phyloP scores from a whole-genome alignment of 2,113 vertebrate species.

The Chunga burmeisteri region DNA sequence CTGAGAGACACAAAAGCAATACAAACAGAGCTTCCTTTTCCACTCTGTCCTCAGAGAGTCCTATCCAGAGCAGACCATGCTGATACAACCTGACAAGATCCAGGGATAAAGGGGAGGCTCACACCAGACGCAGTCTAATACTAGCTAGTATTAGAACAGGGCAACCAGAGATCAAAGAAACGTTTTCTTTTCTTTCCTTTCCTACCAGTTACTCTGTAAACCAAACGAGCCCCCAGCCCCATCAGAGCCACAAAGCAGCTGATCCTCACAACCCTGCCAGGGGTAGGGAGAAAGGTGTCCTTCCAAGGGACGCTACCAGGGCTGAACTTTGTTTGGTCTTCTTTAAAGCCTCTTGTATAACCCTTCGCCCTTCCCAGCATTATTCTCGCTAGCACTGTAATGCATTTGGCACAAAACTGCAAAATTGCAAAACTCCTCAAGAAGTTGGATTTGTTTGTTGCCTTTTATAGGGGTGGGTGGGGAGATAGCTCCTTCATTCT shows the following conservation, averaged over 20 bases:
- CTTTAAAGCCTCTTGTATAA: conserved; percentile 26
- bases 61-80: conserved; percentile 59
- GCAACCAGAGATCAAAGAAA: conserved; percentile 52
- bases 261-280: not conserved
- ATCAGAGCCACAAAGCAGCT: accelerated
- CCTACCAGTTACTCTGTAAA: not conserved
- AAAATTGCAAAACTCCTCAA: conserved; percentile 33
- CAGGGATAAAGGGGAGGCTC: conserved; percentile 58
- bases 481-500: not conserved
- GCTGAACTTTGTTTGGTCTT: not conserved
- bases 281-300: not conserved
- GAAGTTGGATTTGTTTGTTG: not conserved
- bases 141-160: conserved; percentile 14
- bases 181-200: not conserved
- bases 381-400: conserved; percentile 17
- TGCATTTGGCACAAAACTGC: not conserved
- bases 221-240: not conserved
- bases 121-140: conserved; percentile 34
- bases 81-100: conserved; percentile 68
- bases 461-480: not conserved
- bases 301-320: not conserved
- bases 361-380: not conserved
- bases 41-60: conserved; percentile 58
- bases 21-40: conserved; percentile 27
- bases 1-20: conserved; percentile 4